phyloP scores from a whole-genome alignment of 1,140 invertebrate species.

The Drosophila novamexicana region DNA sequence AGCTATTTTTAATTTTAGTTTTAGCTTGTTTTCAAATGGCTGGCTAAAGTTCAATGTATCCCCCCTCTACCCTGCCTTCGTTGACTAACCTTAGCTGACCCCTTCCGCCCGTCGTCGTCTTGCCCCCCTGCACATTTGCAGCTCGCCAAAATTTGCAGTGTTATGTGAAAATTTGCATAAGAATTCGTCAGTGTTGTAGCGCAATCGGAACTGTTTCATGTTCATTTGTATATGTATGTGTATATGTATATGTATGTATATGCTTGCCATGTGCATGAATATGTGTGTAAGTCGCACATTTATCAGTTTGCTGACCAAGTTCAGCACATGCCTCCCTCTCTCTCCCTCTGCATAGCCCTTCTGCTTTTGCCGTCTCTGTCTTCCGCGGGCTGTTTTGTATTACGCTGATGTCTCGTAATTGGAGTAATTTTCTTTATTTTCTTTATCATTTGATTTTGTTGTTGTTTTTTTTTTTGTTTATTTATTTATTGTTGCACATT shows the following conservation, averaged over 20 bases:
- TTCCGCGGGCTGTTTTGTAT: conserved; percentile 16
- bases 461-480: background rate
- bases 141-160: conserved; percentile 42
- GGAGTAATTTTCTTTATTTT: conserved; percentile 29
- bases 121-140: no score
- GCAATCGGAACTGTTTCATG: conserved; percentile 6
- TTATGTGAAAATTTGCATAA: conserved; percentile 67
- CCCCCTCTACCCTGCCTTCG: no score
- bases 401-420: conserved; percentile 55
- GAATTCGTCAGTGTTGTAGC: conserved; percentile 10
- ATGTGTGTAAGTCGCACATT: background rate
- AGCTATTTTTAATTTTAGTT: no score
- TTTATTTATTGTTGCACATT: conserved; percentile 7
- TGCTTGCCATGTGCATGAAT: background rate
- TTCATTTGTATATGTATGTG: background rate
- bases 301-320: conserved; percentile 41
- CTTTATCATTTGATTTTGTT: conserved; percentile 5
- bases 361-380: no score
- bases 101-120: no score
- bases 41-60: no score
- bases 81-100: no score
- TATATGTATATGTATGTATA: background rate
- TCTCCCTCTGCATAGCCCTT: background rate
- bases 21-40: no score
- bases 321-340: conserved; percentile 10